phyloP scores from a whole-genome alignment of 2,113 vertebrate genomes.

The Montifringilla adamsi region DNA sequence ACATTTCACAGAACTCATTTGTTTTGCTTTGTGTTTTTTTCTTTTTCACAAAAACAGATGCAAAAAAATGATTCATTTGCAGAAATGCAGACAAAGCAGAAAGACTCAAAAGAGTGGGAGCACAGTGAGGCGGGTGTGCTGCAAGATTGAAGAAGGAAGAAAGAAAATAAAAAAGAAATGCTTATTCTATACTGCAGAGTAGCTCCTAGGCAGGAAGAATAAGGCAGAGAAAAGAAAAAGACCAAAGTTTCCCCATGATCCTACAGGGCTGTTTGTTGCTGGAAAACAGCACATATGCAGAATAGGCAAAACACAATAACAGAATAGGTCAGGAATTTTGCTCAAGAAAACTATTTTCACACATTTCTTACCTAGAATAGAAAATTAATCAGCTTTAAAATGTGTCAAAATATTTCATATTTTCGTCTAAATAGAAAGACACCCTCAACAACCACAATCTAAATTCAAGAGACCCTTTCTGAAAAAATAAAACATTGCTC shows the following conservation, averaged over 20 bases:
- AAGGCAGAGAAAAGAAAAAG: neutral
- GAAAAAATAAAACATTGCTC: neutral
- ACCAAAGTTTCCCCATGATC: neutral
- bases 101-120: neutral
- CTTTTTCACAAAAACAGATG: conserved; percentile 31
- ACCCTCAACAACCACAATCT: neutral
- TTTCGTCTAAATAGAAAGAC: neutral
- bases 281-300: neutral
- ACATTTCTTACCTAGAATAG: neutral
- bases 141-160: neutral
- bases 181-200: neutral
- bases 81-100: conserved; percentile 33
- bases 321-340: neutral
- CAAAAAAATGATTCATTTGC: conserved; percentile 2
- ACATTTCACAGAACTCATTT: conserved; percentile 61
- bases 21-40: conserved; percentile 42
- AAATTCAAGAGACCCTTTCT: neutral
- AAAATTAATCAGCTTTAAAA: neutral
- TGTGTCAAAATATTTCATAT: neutral
- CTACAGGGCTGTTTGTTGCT: neutral
- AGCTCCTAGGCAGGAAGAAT: neutral
- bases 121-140: neutral
- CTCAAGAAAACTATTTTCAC: neutral
- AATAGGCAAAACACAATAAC: neutral
- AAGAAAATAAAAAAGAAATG: neutral